phyloP scores from a whole-genome alignment of 2,888 invertebrate genomes.

The Argyresthia goedartella region DNA sequence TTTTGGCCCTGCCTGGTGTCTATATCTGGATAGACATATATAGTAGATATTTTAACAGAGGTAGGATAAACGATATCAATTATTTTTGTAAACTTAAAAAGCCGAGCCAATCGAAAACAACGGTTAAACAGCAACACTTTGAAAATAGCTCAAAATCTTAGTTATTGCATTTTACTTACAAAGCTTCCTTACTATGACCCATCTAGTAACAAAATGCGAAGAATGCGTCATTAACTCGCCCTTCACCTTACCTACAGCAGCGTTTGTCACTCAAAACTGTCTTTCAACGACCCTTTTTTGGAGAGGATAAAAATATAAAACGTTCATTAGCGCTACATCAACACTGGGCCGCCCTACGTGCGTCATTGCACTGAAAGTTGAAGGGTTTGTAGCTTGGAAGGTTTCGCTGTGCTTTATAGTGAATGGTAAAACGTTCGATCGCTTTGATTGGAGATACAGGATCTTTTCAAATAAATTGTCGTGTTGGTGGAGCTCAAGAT shows the following conservation, averaged over 20 bases:
- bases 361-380: background rate
- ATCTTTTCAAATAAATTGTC: too few species aligned
- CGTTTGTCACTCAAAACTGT: constrained; percentile 55
- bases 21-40: too few species aligned
- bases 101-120: too few species aligned
- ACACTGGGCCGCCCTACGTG: background rate
- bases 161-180: too few species aligned
- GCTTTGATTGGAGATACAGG: too few species aligned
- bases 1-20: too few species aligned
- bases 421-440: background rate
- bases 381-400: background rate
- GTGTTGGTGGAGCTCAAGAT: too few species aligned
- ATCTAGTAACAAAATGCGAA: constrained; percentile 23
- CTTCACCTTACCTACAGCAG: constrained; percentile 62
- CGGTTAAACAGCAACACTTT: too few species aligned
- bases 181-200: constrained; percentile 5
- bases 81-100: too few species aligned
- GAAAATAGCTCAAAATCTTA: too few species aligned
- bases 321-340: constrained; percentile 54
- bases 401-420: background rate
- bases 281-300: constrained; percentile 42
- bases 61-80: too few species aligned
- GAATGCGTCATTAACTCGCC: constrained; percentile 57
- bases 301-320: constrained; percentile 53
- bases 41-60: too few species aligned